Percentiles rank a stretch among this genome's conserved stretches.
Conservation (phyloP, 2,797 vertebrate species). For the Phrynocephalus vlangalii region DNA sequence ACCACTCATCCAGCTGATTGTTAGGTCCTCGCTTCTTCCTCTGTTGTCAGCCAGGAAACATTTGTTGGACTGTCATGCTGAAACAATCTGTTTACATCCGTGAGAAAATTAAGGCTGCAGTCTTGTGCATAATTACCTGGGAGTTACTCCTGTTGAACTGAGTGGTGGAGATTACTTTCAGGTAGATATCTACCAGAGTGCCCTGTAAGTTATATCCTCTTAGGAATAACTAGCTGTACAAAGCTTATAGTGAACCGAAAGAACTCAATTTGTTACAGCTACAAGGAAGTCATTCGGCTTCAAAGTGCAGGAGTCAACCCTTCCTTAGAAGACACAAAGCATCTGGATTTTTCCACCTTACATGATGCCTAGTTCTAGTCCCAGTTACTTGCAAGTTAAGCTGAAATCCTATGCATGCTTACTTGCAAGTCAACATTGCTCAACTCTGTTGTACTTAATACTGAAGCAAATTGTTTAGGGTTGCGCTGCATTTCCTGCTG, state of each 20-base stretch:
- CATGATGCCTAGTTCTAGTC: background rate
- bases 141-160: background rate
- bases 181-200: background rate
- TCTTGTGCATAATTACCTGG: background rate
- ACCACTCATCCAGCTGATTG: background rate
- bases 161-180: background rate
- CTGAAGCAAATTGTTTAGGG: background rate
- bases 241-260: slow-evolving; percentile 39
- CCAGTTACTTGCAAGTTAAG: background rate
- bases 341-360: background rate
- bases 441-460: background rate
- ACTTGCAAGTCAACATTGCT: background rate
- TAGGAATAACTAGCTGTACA: slow-evolving; percentile 21
- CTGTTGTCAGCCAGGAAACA: background rate
- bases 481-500: background rate
- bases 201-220: slow-evolving; percentile 36
- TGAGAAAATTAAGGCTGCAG: background rate
- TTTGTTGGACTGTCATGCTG: slow-evolving; percentile 34
- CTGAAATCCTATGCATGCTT: background rate
- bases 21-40: slow-evolving; percentile 39
- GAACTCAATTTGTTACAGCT: background rate
- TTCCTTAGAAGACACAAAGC: rapidly evolving
- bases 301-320: background rate
- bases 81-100: slow-evolving; percentile 36
- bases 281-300: background rate